Conservation (phyloP, 2,888 invertebrate genomes). For the Megalurothrips usitatus region DNA sequence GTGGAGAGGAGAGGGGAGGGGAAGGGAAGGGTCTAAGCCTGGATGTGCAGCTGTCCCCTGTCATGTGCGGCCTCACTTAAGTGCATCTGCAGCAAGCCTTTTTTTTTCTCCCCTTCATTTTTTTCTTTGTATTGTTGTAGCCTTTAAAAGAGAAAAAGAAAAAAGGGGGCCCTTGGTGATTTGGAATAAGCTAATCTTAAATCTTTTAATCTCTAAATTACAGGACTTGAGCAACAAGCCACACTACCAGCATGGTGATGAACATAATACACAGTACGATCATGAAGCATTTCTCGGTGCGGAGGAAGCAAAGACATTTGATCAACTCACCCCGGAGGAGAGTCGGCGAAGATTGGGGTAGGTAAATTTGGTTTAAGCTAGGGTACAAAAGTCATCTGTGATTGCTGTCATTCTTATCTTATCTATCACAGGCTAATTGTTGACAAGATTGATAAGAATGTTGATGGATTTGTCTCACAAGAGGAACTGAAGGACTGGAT, state of each 20-base stretch:
- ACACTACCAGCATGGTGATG: conserved; percentile 67
- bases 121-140: neutral
- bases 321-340: conserved; percentile 91
- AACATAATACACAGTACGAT: conserved; percentile 87
- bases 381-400: neutral
- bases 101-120: neutral
- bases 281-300: conserved; percentile 92
- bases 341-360: conserved; percentile 82
- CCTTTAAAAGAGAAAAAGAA: neutral
- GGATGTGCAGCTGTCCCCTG: neutral
- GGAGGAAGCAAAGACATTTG: conserved; percentile 90
- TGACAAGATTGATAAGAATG: conserved; percentile 85
- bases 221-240: conserved; percentile 70
- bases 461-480: conserved; percentile 74
- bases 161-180: no score
- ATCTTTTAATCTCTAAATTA: conserved; percentile 30
- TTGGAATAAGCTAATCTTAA: conserved; percentile 29
- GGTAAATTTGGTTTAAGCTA: conserved; percentile 37
- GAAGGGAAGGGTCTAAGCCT: neutral
- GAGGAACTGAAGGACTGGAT: conserved; percentile 96
- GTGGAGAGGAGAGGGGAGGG: neutral
- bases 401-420: conserved; percentile 27
- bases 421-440: conserved; percentile 70
- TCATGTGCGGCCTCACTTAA: no score
- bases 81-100: neutral